Base-by-base conservation (phyloP, 1,140 invertebrate species). In the Holcopasites calliopsidis region DNA sequence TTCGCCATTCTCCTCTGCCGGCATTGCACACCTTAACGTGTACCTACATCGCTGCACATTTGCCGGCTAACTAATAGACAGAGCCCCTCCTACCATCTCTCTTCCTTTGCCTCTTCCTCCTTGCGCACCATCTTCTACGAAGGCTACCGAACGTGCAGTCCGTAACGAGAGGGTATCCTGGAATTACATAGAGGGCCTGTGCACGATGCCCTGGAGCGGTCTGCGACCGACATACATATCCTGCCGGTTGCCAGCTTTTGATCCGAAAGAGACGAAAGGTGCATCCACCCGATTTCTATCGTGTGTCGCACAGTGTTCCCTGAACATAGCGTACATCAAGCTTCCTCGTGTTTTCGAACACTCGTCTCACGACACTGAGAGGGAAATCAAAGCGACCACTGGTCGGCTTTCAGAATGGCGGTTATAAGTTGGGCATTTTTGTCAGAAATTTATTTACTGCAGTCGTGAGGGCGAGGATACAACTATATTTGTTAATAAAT, bases 91-190 rank as follows among this genome's bases (percentile, higher is more conserved):
- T 52, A 2, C 44, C 26, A 2, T 11, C 26, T 28, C 52, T 74
- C 42, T 62, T 50, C 47, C 38, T 71, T 50, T 61, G 55, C 40
- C 21, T 28, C 55, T n/a, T 35, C 57, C 33, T 61, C 18, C 40
- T 38, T 18, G 0, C 13, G 11, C 55, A 26, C 31, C 42, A 21
- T 7, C 55, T 38, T 18, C 44, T 10, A 50, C 57, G 35, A 13
- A 33, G 44, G 69, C 57, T 71, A 62, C 69, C 69, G 69, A 62
- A 50, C 47, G 33, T 35, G 28, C 49, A 31, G 66, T 66, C 64
- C 71, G 80, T 85, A 87, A 88, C 85, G 79, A 87, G 85, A n/a
- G n/a, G 76, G 80, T 81, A 71, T 77, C 57, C 44, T 58, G 66
- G 66, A 80, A 81, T 81, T 86, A 83, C 77, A 76, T 77, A 76